These are phyloP conservation scores for Seira ritae DNA, from an alignment of 2,888 invertebrate species.

Conservation along the genomic window DNA sequence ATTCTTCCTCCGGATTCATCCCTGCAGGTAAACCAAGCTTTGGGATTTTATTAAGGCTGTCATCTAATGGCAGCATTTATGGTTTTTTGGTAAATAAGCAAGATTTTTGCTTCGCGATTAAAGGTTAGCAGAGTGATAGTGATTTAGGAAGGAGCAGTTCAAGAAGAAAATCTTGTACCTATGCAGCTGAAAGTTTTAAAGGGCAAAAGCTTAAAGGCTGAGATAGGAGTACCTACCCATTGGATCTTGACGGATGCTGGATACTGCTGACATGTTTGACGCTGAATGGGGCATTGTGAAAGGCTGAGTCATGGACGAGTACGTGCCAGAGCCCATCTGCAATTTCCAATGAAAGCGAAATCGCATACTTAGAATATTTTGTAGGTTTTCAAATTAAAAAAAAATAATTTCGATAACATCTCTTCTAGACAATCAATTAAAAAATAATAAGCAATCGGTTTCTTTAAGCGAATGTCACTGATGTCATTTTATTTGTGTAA, in stretches of 20 bases:
- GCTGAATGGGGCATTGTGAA: constrained; percentile 94
- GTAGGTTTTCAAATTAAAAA: too few relatives aligned
- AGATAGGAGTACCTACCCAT: constrained; percentile 81
- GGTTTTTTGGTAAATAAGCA: background rate
- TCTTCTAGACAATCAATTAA: too few relatives aligned
- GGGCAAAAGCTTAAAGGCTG: background rate
- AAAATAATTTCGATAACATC: too few relatives aligned
- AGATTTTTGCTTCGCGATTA: too few relatives aligned
- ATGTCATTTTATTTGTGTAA: too few relatives aligned
- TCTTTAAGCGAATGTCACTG: too few relatives aligned
- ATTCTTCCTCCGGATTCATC: constrained; percentile 93
- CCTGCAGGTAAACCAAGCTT: constrained; percentile 79
- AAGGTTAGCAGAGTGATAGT: background rate
- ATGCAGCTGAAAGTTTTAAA: background rate
- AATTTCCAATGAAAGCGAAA: too few relatives aligned
- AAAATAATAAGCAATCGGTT: too few relatives aligned
- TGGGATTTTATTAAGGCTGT: constrained; percentile 72
- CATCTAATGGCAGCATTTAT: constrained; percentile 34
- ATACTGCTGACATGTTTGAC: constrained; percentile 92
- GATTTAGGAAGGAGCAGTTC: background rate
- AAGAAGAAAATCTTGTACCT: background rate
- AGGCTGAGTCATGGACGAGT: constrained; percentile 95
- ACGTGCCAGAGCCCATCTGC: constrained; percentile 93
- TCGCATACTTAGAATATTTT: too few relatives aligned
- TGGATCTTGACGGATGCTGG: constrained; percentile 90